phyloP scores from a whole-genome alignment of 2,888 invertebrate species.

The Dynastes grantii region DNA sequence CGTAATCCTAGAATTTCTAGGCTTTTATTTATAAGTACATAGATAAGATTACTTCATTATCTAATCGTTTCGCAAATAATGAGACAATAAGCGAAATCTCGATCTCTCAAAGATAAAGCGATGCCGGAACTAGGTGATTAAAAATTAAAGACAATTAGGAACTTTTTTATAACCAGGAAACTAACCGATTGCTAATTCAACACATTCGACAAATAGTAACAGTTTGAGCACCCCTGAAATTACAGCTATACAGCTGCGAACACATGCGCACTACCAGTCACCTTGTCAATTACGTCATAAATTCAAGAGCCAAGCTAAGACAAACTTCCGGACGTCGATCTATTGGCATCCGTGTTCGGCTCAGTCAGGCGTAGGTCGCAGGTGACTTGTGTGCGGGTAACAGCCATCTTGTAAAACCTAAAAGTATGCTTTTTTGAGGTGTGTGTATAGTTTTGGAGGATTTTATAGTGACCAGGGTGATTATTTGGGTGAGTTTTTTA shows the following conservation, averaged over 20 bases:
- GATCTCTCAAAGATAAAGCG: conserved; percentile 27
- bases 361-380: conserved; percentile 61
- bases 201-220: conserved; percentile 51
- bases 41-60: conserved; percentile 44
- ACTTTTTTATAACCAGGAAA: conserved; percentile 21
- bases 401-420: conserved; percentile 71
- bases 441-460: conserved; percentile 69
- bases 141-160: conserved; percentile 23
- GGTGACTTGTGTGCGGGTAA: conserved; percentile 69
- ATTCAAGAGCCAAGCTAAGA: conserved; percentile 58
- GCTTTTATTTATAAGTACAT: conserved; percentile 27
- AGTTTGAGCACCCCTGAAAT: conserved; percentile 62
- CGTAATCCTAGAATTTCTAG: background rate
- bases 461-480: conserved; percentile 66
- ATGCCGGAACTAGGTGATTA: conserved; percentile 31
- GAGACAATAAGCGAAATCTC: conserved; percentile 11
- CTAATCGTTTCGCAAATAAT: conserved; percentile 38
- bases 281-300: conserved; percentile 68
- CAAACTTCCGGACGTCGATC: conserved; percentile 58
- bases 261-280: conserved; percentile 63
- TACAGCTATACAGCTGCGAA: conserved; percentile 47
- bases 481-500: conserved; percentile 69
- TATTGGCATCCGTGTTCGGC: conserved; percentile 52
- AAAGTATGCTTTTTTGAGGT: conserved; percentile 71
- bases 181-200: conserved; percentile 27